Evolutionary conservation across 2,113 vertebrate species (phyloP).

Genomic region (Dascyllus trimaculatus): DNA sequence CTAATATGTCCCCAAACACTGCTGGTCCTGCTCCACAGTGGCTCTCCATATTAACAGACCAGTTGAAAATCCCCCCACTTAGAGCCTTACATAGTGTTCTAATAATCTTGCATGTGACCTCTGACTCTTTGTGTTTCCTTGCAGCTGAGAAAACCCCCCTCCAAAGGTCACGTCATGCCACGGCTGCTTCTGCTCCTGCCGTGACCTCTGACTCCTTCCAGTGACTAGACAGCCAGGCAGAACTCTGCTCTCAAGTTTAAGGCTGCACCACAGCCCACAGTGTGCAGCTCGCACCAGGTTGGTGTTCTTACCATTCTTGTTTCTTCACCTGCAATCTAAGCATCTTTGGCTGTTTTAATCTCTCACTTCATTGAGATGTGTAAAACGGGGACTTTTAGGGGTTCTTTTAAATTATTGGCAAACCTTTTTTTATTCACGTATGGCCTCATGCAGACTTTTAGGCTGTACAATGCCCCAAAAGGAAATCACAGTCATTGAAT

Average conservation of each 20-base stretch:
- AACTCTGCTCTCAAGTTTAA: constrained; percentile 16
- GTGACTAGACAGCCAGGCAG: neutral
- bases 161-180: constrained; percentile 21
- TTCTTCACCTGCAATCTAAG: too few species aligned
- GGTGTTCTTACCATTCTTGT: too few species aligned
- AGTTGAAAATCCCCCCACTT: neutral
- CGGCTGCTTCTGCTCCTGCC: neutral
- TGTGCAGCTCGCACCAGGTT: too few species aligned
- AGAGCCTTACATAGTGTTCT: constrained; percentile 51
- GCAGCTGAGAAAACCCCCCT: constrained; percentile 30
- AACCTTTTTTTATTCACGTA: too few species aligned
- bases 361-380: too few species aligned
- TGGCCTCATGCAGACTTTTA: too few species aligned
- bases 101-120: constrained; percentile 55
- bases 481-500: too few species aligned
- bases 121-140: constrained; percentile 32
- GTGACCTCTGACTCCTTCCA: constrained; percentile 46
- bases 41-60: neutral
- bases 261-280: neutral
- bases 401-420: too few species aligned
- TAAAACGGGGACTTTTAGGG: too few species aligned
- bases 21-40: neutral
- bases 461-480: too few species aligned
- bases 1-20: too few species aligned
- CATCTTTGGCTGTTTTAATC: too few species aligned